Evolutionary conservation across 2,113 vertebrate species (phyloP).

Genomic region (Centrocercus urophasianus): DNA sequence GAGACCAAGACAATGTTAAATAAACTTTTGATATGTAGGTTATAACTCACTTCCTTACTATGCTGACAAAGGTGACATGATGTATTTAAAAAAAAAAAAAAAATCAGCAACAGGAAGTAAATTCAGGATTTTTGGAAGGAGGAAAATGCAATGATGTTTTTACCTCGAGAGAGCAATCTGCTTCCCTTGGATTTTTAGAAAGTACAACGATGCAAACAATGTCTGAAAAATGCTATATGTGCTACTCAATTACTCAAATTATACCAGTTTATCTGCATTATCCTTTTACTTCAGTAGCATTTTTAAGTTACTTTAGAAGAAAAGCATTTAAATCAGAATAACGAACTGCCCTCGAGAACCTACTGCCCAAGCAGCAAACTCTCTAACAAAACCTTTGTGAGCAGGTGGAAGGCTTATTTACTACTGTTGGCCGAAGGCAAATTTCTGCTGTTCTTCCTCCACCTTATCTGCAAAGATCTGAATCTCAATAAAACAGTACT

Average conservation of each 20-base stretch:
- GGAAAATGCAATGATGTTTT: neutral
- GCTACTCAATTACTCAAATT: neutral
- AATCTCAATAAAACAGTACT: neutral
- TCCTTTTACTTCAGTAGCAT: neutral
- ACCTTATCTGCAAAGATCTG: neutral
- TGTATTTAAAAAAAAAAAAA: neutral
- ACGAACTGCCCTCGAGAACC: neutral
- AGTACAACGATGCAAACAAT: neutral
- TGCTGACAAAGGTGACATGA: neutral
- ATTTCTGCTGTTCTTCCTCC: neutral
- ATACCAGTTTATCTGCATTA: constrained; percentile 9
- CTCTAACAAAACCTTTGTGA: neutral
- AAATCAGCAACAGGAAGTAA: neutral
- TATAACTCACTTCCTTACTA: neutral
- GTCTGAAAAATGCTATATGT: neutral
- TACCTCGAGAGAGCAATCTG: neutral
- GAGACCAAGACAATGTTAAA: neutral
- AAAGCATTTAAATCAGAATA: constrained; percentile 14
- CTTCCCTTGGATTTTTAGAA: neutral
- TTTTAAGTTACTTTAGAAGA: neutral
- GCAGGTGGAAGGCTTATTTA: neutral
- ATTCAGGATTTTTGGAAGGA: neutral
- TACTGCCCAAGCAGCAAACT: neutral
- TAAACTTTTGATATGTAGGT: neutral
- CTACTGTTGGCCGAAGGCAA: neutral